phyloP scores from a whole-genome alignment of 2,888 invertebrate genomes.

The Priocnemis perturbator region DNA sequence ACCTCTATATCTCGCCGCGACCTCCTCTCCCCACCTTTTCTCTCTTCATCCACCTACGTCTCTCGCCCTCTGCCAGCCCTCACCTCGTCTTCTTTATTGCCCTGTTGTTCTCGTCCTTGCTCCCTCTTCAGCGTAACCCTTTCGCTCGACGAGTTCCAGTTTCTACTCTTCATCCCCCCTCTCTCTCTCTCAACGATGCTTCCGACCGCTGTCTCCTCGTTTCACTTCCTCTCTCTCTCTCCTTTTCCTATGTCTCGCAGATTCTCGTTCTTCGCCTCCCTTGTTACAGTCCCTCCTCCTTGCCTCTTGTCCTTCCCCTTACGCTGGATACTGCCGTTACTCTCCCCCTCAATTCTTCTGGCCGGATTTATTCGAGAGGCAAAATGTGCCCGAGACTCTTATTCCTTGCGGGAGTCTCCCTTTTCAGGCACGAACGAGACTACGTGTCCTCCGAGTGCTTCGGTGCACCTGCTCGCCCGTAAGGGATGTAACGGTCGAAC shows the following conservation, averaged over 20 bases:
- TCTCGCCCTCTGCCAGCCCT: slow-evolving; percentile 15
- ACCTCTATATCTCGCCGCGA: slow-evolving; percentile 6
- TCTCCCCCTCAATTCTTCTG: slow-evolving; percentile 9
- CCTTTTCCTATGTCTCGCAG: no score
- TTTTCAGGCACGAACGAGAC: slow-evolving; percentile 12
- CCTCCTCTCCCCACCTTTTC: slow-evolving; percentile 13
- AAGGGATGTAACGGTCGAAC: slow-evolving; percentile 45
- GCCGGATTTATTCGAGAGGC: slow-evolving; percentile 42
- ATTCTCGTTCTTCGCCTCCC: background rate
- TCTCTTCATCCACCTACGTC: slow-evolving; percentile 21
- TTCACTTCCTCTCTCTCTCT: background rate
- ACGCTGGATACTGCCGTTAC: background rate
- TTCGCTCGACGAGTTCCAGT: slow-evolving; percentile 38
- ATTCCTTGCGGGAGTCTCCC: slow-evolving; percentile 9
- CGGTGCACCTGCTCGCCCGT: slow-evolving; percentile 51
- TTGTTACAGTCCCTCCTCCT: no score
- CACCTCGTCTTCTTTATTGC: slow-evolving; percentile 55
- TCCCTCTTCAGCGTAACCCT: slow-evolving; percentile 42
- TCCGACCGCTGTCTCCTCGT: no score
- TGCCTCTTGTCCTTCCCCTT: background rate
- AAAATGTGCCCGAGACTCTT: slow-evolving; percentile 31
- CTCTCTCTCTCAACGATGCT: background rate
- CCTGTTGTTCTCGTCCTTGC: slow-evolving; percentile 57
- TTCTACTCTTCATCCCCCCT: slow-evolving; percentile 17
- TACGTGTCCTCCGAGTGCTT: slow-evolving; percentile 36